Evolutionary conservation across 2,888 invertebrate genomes (phyloP).

Genomic region (Synanthedon vespiformis): DNA sequence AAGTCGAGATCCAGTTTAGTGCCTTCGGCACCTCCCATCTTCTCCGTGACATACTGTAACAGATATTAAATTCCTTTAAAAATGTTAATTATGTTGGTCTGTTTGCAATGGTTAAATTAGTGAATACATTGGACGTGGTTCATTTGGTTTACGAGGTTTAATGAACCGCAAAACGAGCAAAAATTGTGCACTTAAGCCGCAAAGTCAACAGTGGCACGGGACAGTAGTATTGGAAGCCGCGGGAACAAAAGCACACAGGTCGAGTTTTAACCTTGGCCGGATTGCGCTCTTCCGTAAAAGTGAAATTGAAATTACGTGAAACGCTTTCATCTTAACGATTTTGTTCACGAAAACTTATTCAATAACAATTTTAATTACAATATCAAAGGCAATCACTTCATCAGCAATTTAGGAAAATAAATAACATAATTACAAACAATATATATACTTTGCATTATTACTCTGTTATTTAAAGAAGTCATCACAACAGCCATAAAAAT

Average conservation of each 20-base stretch:
- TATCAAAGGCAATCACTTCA: too few relatives aligned
- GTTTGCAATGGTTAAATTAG: background rate
- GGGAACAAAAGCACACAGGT: conserved; percentile 40
- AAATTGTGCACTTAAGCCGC: background rate
- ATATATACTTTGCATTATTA: too few relatives aligned
- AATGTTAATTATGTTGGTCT: background rate
- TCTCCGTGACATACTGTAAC: conserved; percentile 96
- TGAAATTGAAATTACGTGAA: background rate
- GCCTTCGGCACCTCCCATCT: conserved; percentile 99
- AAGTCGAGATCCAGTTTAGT: conserved; percentile 99
- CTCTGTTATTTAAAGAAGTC: too few relatives aligned
- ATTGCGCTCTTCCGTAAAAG: conserved; percentile 10
- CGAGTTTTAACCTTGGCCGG: conserved; percentile 60
- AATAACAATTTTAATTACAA: too few relatives aligned
- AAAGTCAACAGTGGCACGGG: background rate
- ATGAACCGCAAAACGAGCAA: too few relatives aligned
- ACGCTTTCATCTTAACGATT: background rate
- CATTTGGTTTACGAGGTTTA: background rate
- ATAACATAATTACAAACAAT: too few relatives aligned
- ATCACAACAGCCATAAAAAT: too few relatives aligned
- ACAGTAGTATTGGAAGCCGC: conserved; percentile 5
- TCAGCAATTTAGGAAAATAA: too few relatives aligned
- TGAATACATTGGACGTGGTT: background rate
- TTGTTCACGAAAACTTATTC: too few relatives aligned
- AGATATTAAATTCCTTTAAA: background rate